Evolutionary conservation across 2,113 vertebrate species (phyloP).

Genomic region (Etheostoma cragini): DNA sequence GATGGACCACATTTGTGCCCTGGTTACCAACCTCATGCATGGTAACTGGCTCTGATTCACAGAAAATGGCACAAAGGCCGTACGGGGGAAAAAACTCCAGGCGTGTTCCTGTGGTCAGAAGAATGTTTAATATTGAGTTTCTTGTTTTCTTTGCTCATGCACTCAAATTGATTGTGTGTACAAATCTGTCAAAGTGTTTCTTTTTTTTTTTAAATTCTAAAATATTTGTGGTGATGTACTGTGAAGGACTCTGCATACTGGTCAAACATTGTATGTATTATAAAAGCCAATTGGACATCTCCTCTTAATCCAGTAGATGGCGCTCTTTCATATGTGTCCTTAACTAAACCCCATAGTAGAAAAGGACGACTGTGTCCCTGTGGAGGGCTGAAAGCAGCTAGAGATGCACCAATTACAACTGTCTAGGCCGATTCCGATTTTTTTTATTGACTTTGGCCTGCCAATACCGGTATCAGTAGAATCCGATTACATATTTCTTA

Average conservation of each 20-base stretch:
- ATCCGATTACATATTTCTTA: too few species aligned
- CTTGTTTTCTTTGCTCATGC: not conserved
- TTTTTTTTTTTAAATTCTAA: not conserved
- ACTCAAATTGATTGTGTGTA: not conserved
- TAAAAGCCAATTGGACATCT: not conserved
- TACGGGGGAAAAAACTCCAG: slow-evolving; percentile 15
- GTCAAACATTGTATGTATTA: too few species aligned
- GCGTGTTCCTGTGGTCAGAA: slow-evolving; percentile 21
- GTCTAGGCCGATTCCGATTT: too few species aligned
- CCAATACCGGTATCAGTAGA: too few species aligned
- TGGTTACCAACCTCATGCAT: slow-evolving; percentile 10
- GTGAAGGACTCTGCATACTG: too few species aligned
- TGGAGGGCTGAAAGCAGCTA: not conserved
- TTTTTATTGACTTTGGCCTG: too few species aligned
- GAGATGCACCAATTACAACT: too few species aligned
- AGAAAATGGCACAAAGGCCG: slow-evolving; percentile 5
- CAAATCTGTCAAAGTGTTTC: not conserved
- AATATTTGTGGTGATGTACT: not conserved
- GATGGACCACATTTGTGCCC: not conserved
- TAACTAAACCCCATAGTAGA: not conserved
- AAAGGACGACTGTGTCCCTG: not conserved
- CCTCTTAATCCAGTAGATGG: slow-evolving; percentile 48
- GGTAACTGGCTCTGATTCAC: slow-evolving; percentile 25
- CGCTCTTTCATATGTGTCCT: slow-evolving; percentile 2
- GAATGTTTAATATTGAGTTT: not conserved